Evolutionary conservation across 1,140 invertebrate species (phyloP).

Genomic region (Phortica variegata): DNA sequence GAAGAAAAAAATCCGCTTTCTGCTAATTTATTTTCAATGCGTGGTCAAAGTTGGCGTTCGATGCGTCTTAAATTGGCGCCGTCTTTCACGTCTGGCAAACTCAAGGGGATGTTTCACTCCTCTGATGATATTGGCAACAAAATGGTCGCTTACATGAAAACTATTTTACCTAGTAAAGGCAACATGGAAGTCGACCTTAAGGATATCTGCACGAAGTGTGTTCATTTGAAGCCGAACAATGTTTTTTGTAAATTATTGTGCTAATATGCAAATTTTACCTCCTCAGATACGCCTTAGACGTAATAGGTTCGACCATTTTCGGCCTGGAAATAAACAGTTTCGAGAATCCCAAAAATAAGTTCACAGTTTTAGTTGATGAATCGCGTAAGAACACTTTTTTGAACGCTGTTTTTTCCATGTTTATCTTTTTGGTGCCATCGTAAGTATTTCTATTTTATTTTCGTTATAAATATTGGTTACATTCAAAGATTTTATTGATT

Average conservation of each 20-base stretch:
- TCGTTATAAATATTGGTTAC: no score
- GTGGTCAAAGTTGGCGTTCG: constrained; percentile 59
- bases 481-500: no score
- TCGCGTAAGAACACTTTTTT: constrained; percentile 9
- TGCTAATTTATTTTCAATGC: constrained; percentile 55
- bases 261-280: constrained; percentile 27
- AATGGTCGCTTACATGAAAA: constrained; percentile 39
- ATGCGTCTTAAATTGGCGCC: constrained; percentile 61
- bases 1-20: constrained; percentile 49
- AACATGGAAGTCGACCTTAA: constrained; percentile 33
- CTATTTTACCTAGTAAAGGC: constrained; percentile 21
- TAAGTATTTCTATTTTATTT: no score
- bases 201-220: no score
- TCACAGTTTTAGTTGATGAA: constrained; percentile 19
- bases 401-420: constrained; percentile 20
- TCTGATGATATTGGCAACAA: constrained; percentile 56
- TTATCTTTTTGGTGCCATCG: constrained; percentile 38
- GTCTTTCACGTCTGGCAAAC: constrained; percentile 62
- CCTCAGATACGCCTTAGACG: constrained; percentile 48
- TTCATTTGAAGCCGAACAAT: no score
- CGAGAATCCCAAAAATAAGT: constrained; percentile 40
- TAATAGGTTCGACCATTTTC: constrained; percentile 44
- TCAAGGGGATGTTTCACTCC: constrained; percentile 61
- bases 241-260: no score
- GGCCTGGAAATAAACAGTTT: constrained; percentile 45